These are phyloP conservation scores for Xiphophorus couchianus DNA, from an alignment of 2,113 vertebrate species.

Conservation along the genomic window DNA sequence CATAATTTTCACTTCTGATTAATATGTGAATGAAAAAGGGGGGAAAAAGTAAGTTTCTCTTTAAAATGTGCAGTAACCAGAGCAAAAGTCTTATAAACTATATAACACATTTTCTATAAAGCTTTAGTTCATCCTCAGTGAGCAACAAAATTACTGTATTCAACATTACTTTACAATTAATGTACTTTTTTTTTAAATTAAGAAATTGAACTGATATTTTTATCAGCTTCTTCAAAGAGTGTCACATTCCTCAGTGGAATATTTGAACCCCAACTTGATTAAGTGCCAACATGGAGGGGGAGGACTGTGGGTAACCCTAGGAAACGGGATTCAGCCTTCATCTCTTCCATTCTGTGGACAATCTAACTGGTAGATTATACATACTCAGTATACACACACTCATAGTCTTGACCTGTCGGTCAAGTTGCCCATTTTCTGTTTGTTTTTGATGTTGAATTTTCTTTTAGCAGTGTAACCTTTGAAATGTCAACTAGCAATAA, in stretches of 20 bases:
- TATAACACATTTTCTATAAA: background rate
- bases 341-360: slow-evolving; percentile 21
- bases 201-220: background rate
- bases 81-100: background rate
- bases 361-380: slow-evolving; percentile 31
- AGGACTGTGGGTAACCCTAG: background rate
- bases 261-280: background rate
- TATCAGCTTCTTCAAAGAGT: background rate
- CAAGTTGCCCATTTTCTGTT: slow-evolving; percentile 74
- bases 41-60: background rate
- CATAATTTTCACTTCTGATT: no score
- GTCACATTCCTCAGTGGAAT: background rate
- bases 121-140: no score
- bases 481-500: slow-evolving; percentile 84
- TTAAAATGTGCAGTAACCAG: background rate
- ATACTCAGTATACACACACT: slow-evolving; percentile 35
- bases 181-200: background rate
- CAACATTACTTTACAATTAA: no score
- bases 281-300: background rate
- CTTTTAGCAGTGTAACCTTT: slow-evolving; percentile 85
- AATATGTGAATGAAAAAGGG: no score
- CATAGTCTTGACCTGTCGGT: slow-evolving; percentile 59
- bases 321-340: background rate
- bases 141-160: no score
- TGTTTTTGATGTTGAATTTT: slow-evolving; percentile 79